Base-by-base conservation (phyloP, 2,113 vertebrate genomes). In the Leucosticte australis region DNA sequence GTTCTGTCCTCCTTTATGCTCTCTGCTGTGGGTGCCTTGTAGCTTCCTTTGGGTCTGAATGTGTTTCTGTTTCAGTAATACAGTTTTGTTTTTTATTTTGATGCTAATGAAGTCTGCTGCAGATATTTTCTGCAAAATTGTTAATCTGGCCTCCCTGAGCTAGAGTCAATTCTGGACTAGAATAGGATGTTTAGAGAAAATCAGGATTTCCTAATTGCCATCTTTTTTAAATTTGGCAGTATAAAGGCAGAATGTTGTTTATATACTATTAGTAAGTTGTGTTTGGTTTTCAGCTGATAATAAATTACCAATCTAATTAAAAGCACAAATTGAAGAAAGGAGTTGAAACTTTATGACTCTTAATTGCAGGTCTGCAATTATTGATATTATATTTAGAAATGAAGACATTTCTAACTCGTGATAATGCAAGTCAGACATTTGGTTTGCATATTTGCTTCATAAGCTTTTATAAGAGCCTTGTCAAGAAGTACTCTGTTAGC, bases 361-460 rank as follows among this genome's bases (percentile, higher is more conserved):
- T 96, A 93, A 97, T 96, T 96, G 78, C 14, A 79, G 37, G 24
- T 74, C 33, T 56, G 67, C 37, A 94, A 94, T 91, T 97, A 89
- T 88, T 90, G 87, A 70, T 57, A 27, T 7, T 88, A 9, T 70
- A 74, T 65, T 76, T 88, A 76, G 35, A 77, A 60, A 85, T 31
- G 9, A 81, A 86, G 39, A 78, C 15, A 83, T 91, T 95, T 81
- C 77, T 80, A 83, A 71, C 35, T 86, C 41, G 41, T 60, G 69
- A 17, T 89, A 55, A 49, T 70, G 35, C 12, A n/a, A 14, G 16
- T 33, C 30, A 60, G 49, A 15, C 24, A 28, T 39, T 67, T 30
- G 17, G 7, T 67, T 59, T 91, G 9, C 17, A 18, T 74, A 30
- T 76, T 83, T 70, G 16, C 49, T 74, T 63, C 39, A 28, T 49